Evolutionary conservation across 2,113 vertebrate species (phyloP).

Genomic region (Lontra canadensis): DNA sequence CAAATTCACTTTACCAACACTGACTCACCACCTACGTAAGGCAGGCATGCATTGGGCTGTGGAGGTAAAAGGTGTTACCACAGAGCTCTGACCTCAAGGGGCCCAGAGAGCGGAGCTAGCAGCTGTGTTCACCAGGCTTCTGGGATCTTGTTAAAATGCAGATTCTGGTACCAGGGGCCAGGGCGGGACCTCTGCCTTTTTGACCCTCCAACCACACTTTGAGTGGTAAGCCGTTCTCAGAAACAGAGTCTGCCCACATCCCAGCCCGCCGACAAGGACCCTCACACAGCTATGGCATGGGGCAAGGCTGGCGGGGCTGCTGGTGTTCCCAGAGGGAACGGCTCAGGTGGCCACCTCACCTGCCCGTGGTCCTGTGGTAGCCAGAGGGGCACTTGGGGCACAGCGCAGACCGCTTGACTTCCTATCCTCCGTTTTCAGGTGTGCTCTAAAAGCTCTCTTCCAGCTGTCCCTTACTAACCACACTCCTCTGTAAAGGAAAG

Average conservation of each 20-base stretch:
- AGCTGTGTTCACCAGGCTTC: background rate
- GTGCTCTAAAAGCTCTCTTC: background rate
- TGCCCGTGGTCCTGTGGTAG: fast-evolving
- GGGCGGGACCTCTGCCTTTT: background rate
- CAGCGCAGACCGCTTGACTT: background rate
- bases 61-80: background rate
- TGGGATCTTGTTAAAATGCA: background rate
- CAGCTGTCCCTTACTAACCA: background rate
- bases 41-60: background rate
- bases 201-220: background rate
- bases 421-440: background rate
- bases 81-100: conserved; percentile 3
- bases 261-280: fast-evolving
- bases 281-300: background rate
- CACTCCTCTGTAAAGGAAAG: background rate
- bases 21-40: background rate
- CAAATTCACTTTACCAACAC: background rate
- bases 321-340: fast-evolving
- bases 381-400: fast-evolving
- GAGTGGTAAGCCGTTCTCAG: background rate
- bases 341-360: background rate
- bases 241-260: background rate
- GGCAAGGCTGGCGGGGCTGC: background rate
- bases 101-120: background rate
- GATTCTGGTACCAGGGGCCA: background rate